A percentile compares a stretch with the other conserved stretches of the same genome.
phyloP scores from a whole-genome alignment of 2,113 vertebrate species.

The human (Homo sapiens) region GRCh38 chr1:223239501-223240000 shows the following conservation, averaged over 20 bases:
- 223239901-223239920: neutral
- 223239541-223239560: neutral
- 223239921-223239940: neutral
- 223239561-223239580: neutral
- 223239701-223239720: neutral
- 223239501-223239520: neutral
- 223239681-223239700: neutral
- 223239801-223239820: neutral
- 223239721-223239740: neutral
- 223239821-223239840: neutral
- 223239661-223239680: neutral
- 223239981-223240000: neutral
- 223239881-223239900: neutral
- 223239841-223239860: neutral
- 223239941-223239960: neutral
- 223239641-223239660: neutral
- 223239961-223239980: neutral
- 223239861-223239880: neutral
- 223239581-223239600: neutral
- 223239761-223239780: neutral
- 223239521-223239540: neutral
- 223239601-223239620: neutral
- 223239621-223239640: neutral
- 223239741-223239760: neutral
- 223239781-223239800: neutral